These are phyloP conservation scores for Sebastes steindachneri DNA, from an alignment of 2,797 vertebrate genomes.

Conservation along the genomic window DNA sequence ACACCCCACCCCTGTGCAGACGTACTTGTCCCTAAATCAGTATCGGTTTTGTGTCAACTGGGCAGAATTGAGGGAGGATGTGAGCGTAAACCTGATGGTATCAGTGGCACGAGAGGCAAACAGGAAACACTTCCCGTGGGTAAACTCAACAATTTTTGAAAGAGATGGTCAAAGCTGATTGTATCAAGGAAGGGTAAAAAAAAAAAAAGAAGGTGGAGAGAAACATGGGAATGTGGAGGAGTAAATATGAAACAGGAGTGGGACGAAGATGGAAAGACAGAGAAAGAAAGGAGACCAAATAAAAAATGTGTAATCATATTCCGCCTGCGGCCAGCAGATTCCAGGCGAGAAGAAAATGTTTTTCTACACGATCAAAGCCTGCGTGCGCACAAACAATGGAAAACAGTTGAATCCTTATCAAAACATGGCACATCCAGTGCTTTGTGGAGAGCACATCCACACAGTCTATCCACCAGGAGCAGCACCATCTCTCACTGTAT, in stretches of 20 bases:
- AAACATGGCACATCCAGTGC: constrained; percentile 39
- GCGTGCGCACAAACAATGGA: constrained; percentile 46
- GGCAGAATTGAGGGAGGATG: constrained; percentile 60
- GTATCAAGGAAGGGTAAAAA: neutral
- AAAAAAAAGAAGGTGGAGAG: neutral
- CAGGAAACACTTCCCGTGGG: constrained; percentile 77
- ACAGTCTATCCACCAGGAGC: neutral
- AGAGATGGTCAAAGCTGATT: constrained; percentile 46
- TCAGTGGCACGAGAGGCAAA: constrained; percentile 62
- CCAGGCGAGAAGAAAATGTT: constrained; percentile 49
- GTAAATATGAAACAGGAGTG: constrained; percentile 9
- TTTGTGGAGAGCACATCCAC: constrained; percentile 18
- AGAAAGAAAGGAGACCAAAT: constrained; percentile 9
- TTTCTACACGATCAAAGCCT: constrained; percentile 56
- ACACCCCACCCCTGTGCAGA: constrained; percentile 13
- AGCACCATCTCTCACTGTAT: neutral
- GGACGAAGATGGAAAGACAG: constrained; percentile 9
- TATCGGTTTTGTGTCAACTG: constrained; percentile 42
- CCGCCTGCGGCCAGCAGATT: constrained; percentile 46
- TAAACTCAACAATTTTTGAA: constrained; percentile 22
- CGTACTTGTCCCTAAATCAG: constrained; percentile 53
- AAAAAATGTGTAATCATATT: constrained; percentile 41
- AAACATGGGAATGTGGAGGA: constrained; percentile 18
- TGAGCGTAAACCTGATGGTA: constrained; percentile 65
- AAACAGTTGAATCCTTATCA: constrained; percentile 57